A percentile compares a stretch with the other conserved stretches of the same genome.
Conservation (phyloP, 2,113 vertebrate genomes). For the Solenodon paradoxus region DNA sequence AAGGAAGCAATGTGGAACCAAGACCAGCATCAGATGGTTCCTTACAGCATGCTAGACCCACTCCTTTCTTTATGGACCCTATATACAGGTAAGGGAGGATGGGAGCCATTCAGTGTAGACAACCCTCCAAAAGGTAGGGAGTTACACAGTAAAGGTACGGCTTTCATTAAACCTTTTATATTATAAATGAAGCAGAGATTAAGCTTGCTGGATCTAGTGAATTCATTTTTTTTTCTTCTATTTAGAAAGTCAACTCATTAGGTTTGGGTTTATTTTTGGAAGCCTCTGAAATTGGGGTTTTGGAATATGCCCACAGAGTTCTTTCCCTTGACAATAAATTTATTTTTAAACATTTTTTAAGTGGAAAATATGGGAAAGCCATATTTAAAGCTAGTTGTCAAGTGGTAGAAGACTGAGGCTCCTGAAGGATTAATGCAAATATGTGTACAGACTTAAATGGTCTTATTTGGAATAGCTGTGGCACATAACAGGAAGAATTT, state of each 20-base stretch:
- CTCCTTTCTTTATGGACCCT: slow-evolving; percentile 99
- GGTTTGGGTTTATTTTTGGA: slow-evolving; percentile 50
- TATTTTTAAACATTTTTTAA: slow-evolving; percentile 63
- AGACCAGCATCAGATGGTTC: slow-evolving; percentile 90
- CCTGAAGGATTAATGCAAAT: slow-evolving; percentile 53
- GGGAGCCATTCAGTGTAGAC: background rate
- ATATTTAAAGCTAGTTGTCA: slow-evolving; percentile 64
- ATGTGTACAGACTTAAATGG: background rate
- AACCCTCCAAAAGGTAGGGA: accelerated
- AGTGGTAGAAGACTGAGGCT: slow-evolving; percentile 49
- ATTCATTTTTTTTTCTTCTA: background rate
- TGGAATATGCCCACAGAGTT: slow-evolving; percentile 34
- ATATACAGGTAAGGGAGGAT: slow-evolving; percentile 94
- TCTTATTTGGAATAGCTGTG: slow-evolving; percentile 55
- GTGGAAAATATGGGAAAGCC: slow-evolving; percentile 62
- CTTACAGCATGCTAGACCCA: slow-evolving; percentile 95
- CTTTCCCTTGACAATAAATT: slow-evolving; percentile 62
- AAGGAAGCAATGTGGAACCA: slow-evolving; percentile 82
- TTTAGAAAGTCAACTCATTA: slow-evolving; percentile 20
- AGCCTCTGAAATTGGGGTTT: slow-evolving; percentile 49
- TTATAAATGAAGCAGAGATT: background rate
- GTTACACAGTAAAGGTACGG: background rate
- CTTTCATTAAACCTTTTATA: background rate
- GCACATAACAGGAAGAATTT: background rate
- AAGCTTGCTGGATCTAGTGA: background rate